Base-by-base conservation (phyloP, 2,113 vertebrate species). In the Verasper variegatus region DNA sequence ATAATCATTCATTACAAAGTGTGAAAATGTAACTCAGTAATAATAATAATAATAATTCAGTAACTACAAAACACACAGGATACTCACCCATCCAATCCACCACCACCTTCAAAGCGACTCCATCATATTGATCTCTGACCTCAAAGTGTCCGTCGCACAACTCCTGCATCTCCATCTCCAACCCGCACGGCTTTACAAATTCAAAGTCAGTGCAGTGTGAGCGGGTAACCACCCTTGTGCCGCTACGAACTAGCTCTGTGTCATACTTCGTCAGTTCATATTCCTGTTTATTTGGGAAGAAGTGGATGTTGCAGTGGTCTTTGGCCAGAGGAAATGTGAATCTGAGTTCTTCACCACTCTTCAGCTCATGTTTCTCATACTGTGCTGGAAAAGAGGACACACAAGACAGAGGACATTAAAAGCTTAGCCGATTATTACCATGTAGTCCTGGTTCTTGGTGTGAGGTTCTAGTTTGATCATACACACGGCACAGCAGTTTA, bases 231-330 rank as follows among this genome's bases (percentile, higher is more conserved):
- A 37, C 8, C 35, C 0, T 10, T 3, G 0, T 42, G 40, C 40
- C 40, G 3, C 3, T 42, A 12, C 40, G 10, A 42, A 42, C 11
- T 4, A 13, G 9, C 21, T 56, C 4, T 1, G 21, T 12, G 11
- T 56, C 21, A 56, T 4, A 17, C n/a, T 14, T 56, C 15, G 2
- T 13, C 21, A 24, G 54, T 12, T 9, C n/a, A n/a, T 23, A 24
- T 23, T 11, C 0, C 2, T 0, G 0, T 1, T 20, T 4, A 0
- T 7, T 7, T 64, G 66, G 24, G 14, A 65, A 23, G 68, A 75
- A 88, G 71, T 72, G 68, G 74, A 88, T 68, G 71, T 83, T 83
- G 74, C 83, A 85, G 55, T 27, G 27, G 5, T 54, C 1, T 9
- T 3, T 0, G 15, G 8, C 20, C 74, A 83, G 23, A 6, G 52